A percentile compares a stretch with the other conserved stretches of the same genome.
phyloP scores from a whole-genome alignment of 2,113 vertebrate species.

The Dasyurus viverrinus region DNA sequence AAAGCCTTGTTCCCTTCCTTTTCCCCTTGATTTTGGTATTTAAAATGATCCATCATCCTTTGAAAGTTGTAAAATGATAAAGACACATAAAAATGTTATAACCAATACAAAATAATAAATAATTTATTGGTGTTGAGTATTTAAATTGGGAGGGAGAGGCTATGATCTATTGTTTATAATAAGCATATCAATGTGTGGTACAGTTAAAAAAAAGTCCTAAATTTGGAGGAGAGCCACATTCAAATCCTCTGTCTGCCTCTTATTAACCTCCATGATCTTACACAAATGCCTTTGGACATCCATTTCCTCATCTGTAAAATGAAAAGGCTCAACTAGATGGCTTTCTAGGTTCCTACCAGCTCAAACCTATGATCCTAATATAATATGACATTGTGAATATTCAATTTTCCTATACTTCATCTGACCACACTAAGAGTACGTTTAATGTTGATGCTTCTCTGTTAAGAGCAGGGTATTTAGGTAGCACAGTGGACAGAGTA shows the following conservation, averaged over 20 bases:
- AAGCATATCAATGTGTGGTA: background rate
- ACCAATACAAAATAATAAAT: background rate
- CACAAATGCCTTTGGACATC: background rate
- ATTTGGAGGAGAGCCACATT: background rate
- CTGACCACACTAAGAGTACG: background rate
- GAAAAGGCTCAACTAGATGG: background rate
- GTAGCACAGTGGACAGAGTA: background rate
- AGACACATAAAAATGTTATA: background rate
- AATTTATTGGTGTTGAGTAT: background rate
- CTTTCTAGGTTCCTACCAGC: background rate
- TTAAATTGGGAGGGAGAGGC: background rate
- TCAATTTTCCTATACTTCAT: background rate
- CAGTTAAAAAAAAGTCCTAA: background rate
- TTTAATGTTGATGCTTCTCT: background rate
- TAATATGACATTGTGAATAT: background rate
- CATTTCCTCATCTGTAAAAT: background rate
- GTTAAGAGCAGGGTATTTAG: background rate
- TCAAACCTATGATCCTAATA: background rate
- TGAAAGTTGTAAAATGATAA: background rate
- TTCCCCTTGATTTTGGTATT: background rate
- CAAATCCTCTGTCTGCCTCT: background rate
- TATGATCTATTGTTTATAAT: background rate
- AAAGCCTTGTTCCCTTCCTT: background rate
- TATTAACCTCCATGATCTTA: background rate
- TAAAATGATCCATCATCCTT: background rate